Conservation (phyloP, 2,113 vertebrate species). For the Brienomyrus brachyistius region DNA sequence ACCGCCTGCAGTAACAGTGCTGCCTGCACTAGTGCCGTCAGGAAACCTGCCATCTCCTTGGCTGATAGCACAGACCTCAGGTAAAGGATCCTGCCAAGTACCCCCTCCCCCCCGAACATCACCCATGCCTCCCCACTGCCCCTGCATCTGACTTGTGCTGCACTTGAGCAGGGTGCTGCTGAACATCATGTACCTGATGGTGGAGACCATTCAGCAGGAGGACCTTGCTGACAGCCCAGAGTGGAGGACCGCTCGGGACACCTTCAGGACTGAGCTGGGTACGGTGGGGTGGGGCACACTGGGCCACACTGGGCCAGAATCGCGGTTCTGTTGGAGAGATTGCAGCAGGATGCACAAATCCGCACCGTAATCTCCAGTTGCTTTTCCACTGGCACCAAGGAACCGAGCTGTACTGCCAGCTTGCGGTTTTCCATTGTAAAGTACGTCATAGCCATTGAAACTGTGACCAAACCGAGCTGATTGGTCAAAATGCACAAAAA, state of each 20-base stretch:
- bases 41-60: slow-evolving; percentile 94
- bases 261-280: slow-evolving; percentile 89
- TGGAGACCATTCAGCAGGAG: slow-evolving; percentile 87
- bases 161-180: slow-evolving; percentile 72
- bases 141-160: neutral
- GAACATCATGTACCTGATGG: slow-evolving; percentile 97
- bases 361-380: neutral
- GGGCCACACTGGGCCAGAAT: neutral
- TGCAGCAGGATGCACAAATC: too few relatives aligned
- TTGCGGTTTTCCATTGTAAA: neutral
- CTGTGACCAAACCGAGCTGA: neutral
- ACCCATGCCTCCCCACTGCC: neutral
- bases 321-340: neutral
- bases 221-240: slow-evolving; percentile 77
- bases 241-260: slow-evolving; percentile 83
- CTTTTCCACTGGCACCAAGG: neutral
- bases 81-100: slow-evolving; percentile 37
- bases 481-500: neutral
- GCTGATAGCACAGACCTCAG: slow-evolving; percentile 95
- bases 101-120: neutral
- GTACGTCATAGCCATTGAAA: neutral
- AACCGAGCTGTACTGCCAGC: neutral
- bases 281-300: neutral
- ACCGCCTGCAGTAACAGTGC: slow-evolving; percentile 78
- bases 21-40: slow-evolving; percentile 89